Conservation (phyloP, 2,113 vertebrate species). For the Bujurquina vittata region DNA sequence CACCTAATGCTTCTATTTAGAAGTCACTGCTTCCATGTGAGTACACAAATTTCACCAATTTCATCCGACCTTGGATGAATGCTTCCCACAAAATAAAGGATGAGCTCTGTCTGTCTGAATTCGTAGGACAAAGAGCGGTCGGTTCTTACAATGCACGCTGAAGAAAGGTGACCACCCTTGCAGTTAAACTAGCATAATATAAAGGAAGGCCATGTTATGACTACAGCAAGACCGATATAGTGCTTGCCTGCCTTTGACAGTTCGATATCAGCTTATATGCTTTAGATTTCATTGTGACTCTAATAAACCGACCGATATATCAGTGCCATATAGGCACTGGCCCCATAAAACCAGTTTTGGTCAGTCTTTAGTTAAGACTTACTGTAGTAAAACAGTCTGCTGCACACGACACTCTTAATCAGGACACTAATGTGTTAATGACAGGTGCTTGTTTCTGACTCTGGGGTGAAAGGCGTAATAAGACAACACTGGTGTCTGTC, state of each 20-base stretch:
- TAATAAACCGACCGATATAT: neutral
- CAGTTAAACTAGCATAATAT: neutral
- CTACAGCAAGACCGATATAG: neutral
- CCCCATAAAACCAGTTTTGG: neutral
- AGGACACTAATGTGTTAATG: neutral
- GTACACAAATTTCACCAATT: too few species aligned
- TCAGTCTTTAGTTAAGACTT: neutral
- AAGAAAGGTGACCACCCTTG: neutral
- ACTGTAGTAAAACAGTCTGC: neutral
- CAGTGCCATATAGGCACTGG: neutral
- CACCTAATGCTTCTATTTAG: constrained; percentile 7
- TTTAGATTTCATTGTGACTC: neutral
- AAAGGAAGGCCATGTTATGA: too few species aligned
- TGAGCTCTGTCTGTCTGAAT: constrained; percentile 6
- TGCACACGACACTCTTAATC: neutral
- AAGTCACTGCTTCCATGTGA: neutral
- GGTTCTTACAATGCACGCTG: neutral
- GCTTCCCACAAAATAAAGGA: neutral
- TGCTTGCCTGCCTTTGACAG: neutral
- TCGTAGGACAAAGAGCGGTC: neutral
- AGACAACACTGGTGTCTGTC: neutral
- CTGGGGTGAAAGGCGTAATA: neutral
- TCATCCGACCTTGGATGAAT: neutral
- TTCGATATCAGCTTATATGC: neutral
- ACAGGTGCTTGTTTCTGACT: constrained; percentile 1